Evolutionary conservation across 2,797 vertebrate genomes (phyloP), one percentile per base, ranked within the genome.

Genomic region (Megalops cyprinoides): DNA sequence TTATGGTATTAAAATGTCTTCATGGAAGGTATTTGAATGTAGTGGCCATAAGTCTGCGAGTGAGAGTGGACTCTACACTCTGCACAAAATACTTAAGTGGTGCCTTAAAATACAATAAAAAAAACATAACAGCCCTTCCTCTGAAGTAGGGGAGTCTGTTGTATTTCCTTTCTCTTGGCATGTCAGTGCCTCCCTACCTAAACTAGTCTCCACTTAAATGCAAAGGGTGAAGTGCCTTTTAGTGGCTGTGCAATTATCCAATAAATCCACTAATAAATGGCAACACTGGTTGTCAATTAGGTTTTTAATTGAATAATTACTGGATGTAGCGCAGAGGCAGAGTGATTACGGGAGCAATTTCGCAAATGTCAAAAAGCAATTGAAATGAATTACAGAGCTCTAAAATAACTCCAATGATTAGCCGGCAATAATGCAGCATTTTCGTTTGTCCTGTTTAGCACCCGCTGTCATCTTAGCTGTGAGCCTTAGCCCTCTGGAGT

Each of bases 291-390:
- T 94, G 94, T 96, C 95, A 94, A 89, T 91, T 91, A 90, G 85
- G 79, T 94, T 95, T 95, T 93, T 97, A 96, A 97, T 97, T 97
- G 95, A 97, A 97, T 96, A 97, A 97, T 97, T 96, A 96, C 94
- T 95, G 96, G 92, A 94, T 95, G 94, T 92, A 93, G 93, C 93
- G 91, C 91, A 93, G 90, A 90, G 86, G 84, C 88, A 93, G 93
- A 91, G 93, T 93, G 93, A 94, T 96, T 92, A 94, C 93, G 92
- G 90, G 90, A 94, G 92, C 94, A 88, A 93, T 95, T 96, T 95
- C 92, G 93, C 93, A 96, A 96, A 97, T 96, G 96, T 97, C 96
- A 97, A 95, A 96, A 96, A 96, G 95, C 96, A 95, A 95, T 97
- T 96, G 95, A 97, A 96, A 96, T 95, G 94, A 96, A 97, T 97